These are phyloP conservation scores for Pachyramphus minor DNA, from an alignment of 2,113 vertebrate species.

Conservation along the genomic window DNA sequence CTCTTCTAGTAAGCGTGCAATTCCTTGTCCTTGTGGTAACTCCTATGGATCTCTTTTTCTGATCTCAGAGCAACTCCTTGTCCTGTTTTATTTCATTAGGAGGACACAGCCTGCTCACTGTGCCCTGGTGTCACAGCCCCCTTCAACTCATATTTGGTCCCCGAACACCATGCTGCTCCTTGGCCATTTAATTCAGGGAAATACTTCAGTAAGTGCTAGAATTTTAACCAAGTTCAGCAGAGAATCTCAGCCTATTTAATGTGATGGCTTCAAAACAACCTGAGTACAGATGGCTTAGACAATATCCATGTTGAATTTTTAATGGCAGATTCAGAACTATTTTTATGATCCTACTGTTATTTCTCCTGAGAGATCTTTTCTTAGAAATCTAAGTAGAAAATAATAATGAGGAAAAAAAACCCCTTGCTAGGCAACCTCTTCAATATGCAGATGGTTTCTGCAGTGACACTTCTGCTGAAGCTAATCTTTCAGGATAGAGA, in stretches of 20 bases:
- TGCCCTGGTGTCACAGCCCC: not conserved
- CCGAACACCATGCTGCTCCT: accelerated
- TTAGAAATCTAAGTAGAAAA: constrained; percentile 45
- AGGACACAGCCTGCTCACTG: not conserved
- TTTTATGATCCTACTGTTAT: constrained; percentile 39
- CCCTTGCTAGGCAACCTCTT: constrained; percentile 56
- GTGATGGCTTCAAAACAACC: not conserved
- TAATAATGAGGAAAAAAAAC: constrained; percentile 32
- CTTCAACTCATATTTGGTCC: not conserved
- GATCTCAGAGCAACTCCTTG: not conserved
- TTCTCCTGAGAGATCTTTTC: constrained; percentile 54
- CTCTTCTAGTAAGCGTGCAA: not conserved
- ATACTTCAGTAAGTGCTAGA: not conserved
- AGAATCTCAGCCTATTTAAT: not conserved
- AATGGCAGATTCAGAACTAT: constrained; percentile 45
- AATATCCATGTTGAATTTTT: constrained; percentile 46
- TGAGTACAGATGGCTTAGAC: not conserved
- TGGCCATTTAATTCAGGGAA: not conserved
- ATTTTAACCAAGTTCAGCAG: not conserved
- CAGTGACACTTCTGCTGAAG: constrained; percentile 67
- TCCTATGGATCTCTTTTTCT: not conserved
- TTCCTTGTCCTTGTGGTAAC: not conserved
- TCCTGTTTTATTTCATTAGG: not conserved
- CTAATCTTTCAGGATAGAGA: constrained; percentile 73
- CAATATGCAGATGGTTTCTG: constrained; percentile 56